A percentile compares a stretch with the other conserved stretches of the same genome.
Conservation (phyloP, 2,113 vertebrate genomes). For the Solenodon paradoxus region DNA sequence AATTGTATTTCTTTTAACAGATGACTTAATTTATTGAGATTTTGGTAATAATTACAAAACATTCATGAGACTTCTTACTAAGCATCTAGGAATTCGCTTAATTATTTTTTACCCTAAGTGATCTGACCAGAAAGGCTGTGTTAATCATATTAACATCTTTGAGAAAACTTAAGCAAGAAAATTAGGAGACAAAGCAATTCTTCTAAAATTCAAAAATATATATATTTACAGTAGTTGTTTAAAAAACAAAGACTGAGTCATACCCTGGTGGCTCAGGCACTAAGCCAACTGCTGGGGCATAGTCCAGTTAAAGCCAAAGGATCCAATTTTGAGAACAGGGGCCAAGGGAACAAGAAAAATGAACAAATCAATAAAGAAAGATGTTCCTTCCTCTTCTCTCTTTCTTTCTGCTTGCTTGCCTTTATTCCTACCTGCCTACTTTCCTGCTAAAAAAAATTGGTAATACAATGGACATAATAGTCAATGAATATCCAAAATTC, state of each 20-base stretch:
- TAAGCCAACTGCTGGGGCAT: too few species aligned
- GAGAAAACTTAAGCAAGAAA: neutral
- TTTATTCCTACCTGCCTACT: too few species aligned
- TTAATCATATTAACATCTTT: neutral
- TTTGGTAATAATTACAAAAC: neutral
- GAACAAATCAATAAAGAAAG: too few species aligned
- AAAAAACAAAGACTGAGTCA: neutral
- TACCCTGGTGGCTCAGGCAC: too few species aligned
- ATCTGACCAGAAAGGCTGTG: neutral
- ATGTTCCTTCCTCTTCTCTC: too few species aligned
- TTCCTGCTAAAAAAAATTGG: too few species aligned
- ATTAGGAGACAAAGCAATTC: neutral
- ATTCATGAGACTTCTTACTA: neutral
- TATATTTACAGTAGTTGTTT: too few species aligned
- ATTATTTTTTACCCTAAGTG: slow-evolving; percentile 5
- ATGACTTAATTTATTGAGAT: neutral
- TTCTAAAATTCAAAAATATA: neutral
- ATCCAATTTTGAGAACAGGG: too few species aligned
- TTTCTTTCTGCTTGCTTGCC: too few species aligned
- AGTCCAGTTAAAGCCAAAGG: too few species aligned
- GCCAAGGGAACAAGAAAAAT: too few species aligned
- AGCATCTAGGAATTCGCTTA: neutral
- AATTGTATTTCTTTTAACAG: neutral
- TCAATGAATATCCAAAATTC: neutral
- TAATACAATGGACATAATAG: neutral